phyloP scores from a whole-genome alignment of 2,888 invertebrate genomes.

The Papilio demoleus region DNA sequence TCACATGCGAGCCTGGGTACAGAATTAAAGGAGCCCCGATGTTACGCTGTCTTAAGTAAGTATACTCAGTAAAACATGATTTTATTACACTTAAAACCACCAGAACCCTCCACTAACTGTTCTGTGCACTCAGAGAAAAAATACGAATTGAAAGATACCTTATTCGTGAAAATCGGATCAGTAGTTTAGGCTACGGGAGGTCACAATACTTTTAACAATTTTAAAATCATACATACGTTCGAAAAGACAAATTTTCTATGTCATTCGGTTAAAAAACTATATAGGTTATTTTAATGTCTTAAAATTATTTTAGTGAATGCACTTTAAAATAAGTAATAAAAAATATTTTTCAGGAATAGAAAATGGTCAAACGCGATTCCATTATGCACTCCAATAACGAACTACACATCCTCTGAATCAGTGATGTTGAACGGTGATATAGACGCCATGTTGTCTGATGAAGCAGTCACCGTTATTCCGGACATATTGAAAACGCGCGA shows the following conservation, averaged over 20 bases:
- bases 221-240: too few relatives aligned
- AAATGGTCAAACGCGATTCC: slow-evolving; percentile 95
- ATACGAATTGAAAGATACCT: not conserved
- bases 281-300: too few relatives aligned
- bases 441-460: slow-evolving; percentile 78
- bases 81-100: not conserved
- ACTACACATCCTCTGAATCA: slow-evolving; percentile 70
- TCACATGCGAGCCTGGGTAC: slow-evolving; percentile 91
- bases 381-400: slow-evolving; percentile 83
- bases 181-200: not conserved
- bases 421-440: slow-evolving; percentile 75
- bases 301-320: too few relatives aligned
- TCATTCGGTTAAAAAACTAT: too few relatives aligned
- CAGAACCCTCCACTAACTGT: not conserved
- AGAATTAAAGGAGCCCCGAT: slow-evolving; percentile 89
- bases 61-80: slow-evolving; percentile 36
- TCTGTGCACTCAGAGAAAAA: not conserved
- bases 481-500: slow-evolving; percentile 72
- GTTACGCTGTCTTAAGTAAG: slow-evolving; percentile 87
- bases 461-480: slow-evolving; percentile 53
- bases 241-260: too few relatives aligned
- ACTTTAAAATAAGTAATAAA: too few relatives aligned
- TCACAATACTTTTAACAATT: too few relatives aligned
- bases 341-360: slow-evolving; percentile 84
- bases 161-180: not conserved